Base-by-base conservation (phyloP, 2,888 invertebrate genomes). In the Rapana venosa region DNA sequence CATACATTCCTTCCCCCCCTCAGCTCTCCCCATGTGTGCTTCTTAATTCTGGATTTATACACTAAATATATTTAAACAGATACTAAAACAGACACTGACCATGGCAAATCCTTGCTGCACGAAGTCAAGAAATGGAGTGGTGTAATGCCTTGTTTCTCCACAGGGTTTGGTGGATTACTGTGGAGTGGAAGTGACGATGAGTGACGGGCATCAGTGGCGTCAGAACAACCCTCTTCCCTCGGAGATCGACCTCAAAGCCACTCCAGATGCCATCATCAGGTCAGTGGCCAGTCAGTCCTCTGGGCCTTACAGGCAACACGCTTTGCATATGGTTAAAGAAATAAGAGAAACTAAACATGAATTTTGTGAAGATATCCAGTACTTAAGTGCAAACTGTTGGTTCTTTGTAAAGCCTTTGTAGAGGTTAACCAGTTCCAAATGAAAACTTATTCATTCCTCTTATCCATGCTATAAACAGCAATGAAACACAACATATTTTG, bases 161-260 rank as follows among this genome's bases (percentile, higher is more conserved):
- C 91, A 95, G 93, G 97, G 98, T 91, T 97, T 98, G 94, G 97
- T 97, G 1, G 97, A 97, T 85, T 97, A 97, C 95, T 97, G 97
- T 93, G 97, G 97, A 84, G 97, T 98, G 88, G 97, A 97, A 90
- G 97, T 98, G 89, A 97, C 97, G 94, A 96, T 97, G 74, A 97
- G 97, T 94, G 97, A 97, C 56, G 90, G 88, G 17, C 85, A 79
- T 32, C 81, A 91, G 22, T 93, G 93, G 93, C 91, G 90, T 32
- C 89, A 92, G 88, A 88, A 92, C 87, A 81, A 88, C 36, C 89
- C 87, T 22, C 79, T 88, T 22, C 30, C 74, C 20, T 61, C 87
- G 15, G 90, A 91, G n/a, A 86, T 74, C 26, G 89, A 89, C 70
- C 58, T 87, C 81, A 88, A 88, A n/a, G 58, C 87, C 66, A 83